These are phyloP conservation scores for Osedax frankpressi DNA, from an alignment of 2,888 invertebrate species.

Conservation along the genomic window DNA sequence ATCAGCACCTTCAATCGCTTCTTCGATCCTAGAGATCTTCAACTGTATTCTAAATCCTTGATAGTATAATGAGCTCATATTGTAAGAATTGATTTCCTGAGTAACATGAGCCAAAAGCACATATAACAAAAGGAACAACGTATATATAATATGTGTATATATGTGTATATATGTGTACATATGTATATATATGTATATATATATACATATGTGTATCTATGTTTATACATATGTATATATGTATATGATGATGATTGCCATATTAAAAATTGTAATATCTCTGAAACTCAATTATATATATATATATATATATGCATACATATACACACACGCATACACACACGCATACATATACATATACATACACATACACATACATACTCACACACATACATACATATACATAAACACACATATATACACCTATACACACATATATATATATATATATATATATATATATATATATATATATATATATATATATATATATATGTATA, in stretches of 20 bases:
- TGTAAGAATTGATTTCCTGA: too few relatives aligned
- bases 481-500: neutral
- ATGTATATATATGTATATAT: neutral
- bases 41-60: neutral
- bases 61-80: too few relatives aligned
- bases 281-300: neutral
- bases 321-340: neutral
- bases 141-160: conserved; percentile 12
- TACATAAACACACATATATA: too few relatives aligned
- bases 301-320: neutral
- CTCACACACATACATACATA: too few relatives aligned
- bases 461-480: neutral
- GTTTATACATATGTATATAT: neutral
- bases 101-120: too few relatives aligned
- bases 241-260: neutral
- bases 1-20: neutral
- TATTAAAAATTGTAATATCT: neutral
- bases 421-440: neutral
- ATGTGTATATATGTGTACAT: conserved; percentile 11
- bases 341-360: neutral
- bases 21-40: neutral
- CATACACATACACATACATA: neutral
- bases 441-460: neutral
- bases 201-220: neutral
- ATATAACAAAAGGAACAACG: too few relatives aligned